Percentiles rank a stretch among this genome's conserved stretches.
phyloP scores from a whole-genome alignment of 2,888 invertebrate genomes.

The Thymelicus acteon region DNA sequence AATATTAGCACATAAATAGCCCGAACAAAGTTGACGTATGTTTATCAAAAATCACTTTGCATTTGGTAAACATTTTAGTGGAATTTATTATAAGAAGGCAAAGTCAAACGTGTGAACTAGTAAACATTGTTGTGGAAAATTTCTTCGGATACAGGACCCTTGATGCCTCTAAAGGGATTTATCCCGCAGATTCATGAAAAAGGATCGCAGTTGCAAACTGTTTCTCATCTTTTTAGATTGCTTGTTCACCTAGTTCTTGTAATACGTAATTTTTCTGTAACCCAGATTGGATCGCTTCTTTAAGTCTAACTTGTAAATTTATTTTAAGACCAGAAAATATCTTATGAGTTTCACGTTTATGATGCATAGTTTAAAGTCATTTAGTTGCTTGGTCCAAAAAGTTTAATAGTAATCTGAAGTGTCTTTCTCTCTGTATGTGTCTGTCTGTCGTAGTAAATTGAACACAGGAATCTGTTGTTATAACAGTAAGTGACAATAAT shows the following conservation, averaged over 20 bases:
- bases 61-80: not conserved
- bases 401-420: too few relatives aligned
- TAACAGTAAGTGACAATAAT: too few relatives aligned
- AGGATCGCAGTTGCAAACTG: constrained; percentile 34
- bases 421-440: too few relatives aligned
- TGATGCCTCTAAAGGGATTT: constrained; percentile 31
- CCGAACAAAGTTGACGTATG: not conserved
- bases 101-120: not conserved
- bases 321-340: not conserved
- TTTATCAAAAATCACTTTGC: not conserved
- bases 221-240: constrained; percentile 35
- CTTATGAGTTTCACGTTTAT: not conserved
- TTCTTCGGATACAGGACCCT: constrained; percentile 20
- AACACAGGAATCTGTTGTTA: too few relatives aligned
- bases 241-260: constrained; percentile 31
- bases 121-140: constrained; percentile 17
- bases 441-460: too few relatives aligned
- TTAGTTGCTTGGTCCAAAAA: not conserved
- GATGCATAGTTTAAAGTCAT: not conserved
- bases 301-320: not conserved
- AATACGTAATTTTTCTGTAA: constrained; percentile 26
- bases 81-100: not conserved
- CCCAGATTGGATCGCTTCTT: constrained; percentile 3
- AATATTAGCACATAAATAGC: too few relatives aligned
- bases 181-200: constrained; percentile 31